Base-by-base conservation (phyloP, 1,140 invertebrate genomes). In the Orussus abietinus region DNA sequence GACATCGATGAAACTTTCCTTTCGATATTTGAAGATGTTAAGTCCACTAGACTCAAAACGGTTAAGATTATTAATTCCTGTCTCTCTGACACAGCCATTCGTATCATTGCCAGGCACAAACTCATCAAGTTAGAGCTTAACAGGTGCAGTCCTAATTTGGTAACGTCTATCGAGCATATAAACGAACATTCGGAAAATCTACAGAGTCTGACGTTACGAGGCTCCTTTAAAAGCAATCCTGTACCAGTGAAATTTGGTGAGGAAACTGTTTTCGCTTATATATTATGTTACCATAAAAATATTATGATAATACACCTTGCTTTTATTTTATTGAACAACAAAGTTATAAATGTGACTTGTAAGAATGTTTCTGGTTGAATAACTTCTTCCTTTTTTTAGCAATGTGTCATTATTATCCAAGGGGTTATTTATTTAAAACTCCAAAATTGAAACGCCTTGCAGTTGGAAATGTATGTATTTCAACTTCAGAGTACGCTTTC, bases 111-210 rank as follows among this genome's bases (percentile, higher is more conserved):
- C 55, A 74, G 71, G 11, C 90, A 93, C 62, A 78, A 83, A 39
- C 72, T 90, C 17, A 68, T 77, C 6, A 82, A 86, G 43, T 64
- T 94, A 29, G 83, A 89, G 45, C 72, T 93, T 39, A 76, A 78
- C 25, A 80, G 88, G 47, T 90, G 88, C 62, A 69, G 74, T 28
- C 75, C 77, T 32, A 61, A 91, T n/a, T 81, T 81, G 0, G 65
- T 75, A 34, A 58, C 68, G 2, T 77, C 79, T 6, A 73, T 85
- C 7, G 70, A 78, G 19, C 58, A 72, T 10, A 78, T 87, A 13
- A 84, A 83, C 53, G 53, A 58, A 4, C 66, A 75, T 49, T 73
- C 73, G 12, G 58, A 76, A 25, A 74, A 76, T 50, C 45, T 79
- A 5, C 54, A 68, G 4, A 72, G 66, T 19, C 49, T 80, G 11